phyloP scores from a whole-genome alignment of 2,113 vertebrate genomes.

The Leucopsar rothschildi region DNA sequence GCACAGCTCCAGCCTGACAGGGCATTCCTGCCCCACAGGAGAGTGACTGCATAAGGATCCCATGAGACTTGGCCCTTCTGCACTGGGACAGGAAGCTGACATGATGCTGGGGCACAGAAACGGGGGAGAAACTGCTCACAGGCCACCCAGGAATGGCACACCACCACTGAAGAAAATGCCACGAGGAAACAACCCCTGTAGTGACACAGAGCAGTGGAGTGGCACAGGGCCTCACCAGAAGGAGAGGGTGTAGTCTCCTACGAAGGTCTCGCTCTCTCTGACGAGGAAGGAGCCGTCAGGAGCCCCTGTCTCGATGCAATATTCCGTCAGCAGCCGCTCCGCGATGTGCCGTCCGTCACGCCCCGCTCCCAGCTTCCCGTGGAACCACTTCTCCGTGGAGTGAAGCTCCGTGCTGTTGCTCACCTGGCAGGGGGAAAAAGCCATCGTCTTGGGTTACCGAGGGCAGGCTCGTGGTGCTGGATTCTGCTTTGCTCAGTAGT shows the following conservation, averaged over 20 bases:
- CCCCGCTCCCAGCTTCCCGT: slow-evolving; percentile 91
- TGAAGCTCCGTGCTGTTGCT: slow-evolving; percentile 91
- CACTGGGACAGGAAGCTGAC: neutral
- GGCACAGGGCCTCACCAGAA: slow-evolving; percentile 81
- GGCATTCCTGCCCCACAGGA: neutral
- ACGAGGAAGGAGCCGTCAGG: slow-evolving; percentile 96
- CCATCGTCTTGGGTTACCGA: neutral
- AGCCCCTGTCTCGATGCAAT: slow-evolving; percentile 92
- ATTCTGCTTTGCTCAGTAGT: neutral
- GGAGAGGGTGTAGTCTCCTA: slow-evolving; percentile 97
- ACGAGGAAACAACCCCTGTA: neutral
- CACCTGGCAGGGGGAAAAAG: slow-evolving; percentile 59
- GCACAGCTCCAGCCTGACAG: neutral
- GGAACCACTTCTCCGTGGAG: slow-evolving; percentile 95
- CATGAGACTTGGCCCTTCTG: neutral
- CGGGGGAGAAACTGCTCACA: neutral
- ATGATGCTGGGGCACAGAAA: neutral
- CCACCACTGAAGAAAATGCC: neutral
- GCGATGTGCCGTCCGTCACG: slow-evolving; percentile 96
- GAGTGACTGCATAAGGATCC: fast-evolving
- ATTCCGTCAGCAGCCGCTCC: slow-evolving; percentile 89
- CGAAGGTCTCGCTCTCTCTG: slow-evolving; percentile 96
- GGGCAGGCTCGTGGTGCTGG: neutral
- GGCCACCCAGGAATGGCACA: neutral
- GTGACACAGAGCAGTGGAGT: fast-evolving